A percentile compares a stretch with the other conserved stretches of the same genome.
Evolutionary conservation across 2,797 vertebrate species (phyloP).

Genomic region (Champsocephalus gunnari): DNA sequence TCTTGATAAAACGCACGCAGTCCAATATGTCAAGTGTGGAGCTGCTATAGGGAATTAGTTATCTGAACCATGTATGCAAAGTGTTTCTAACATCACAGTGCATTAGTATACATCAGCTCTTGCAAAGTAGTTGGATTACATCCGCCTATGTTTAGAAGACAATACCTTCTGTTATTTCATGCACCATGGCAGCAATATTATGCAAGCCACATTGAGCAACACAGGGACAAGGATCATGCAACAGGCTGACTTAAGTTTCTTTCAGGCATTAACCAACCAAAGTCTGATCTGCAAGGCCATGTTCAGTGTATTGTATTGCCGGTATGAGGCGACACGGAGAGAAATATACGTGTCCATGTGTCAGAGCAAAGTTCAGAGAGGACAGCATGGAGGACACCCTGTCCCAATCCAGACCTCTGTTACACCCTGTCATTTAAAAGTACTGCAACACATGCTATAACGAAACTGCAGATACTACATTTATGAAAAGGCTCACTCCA

Average conservation of each 20-base stretch:
- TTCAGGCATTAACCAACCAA: conserved; percentile 20
- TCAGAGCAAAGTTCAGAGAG: conserved; percentile 76
- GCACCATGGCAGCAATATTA: conserved; percentile 11
- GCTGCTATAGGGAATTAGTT: neutral
- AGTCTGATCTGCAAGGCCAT: conserved; percentile 15
- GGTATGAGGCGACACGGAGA: conserved; percentile 9
- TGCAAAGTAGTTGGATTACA: neutral
- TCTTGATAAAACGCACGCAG: conserved; percentile 6
- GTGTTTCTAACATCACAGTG: neutral
- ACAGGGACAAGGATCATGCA: neutral
- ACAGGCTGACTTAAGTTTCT: conserved; percentile 1
- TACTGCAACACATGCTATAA: neutral
- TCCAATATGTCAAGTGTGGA: neutral
- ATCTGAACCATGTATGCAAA: neutral
- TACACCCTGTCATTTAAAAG: neutral
- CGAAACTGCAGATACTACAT: neutral
- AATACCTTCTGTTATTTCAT: neutral
- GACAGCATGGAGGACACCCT: conserved; percentile 8
- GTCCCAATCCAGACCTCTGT: neutral
- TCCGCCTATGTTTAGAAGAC: neutral
- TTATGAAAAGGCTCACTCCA: neutral
- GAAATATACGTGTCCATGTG: conserved; percentile 56
- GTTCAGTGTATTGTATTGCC: conserved; percentile 11
- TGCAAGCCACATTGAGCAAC: conserved; percentile 58
- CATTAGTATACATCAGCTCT: neutral